These are phyloP conservation scores for Eudorcas thomsonii DNA, from an alignment of 2,113 vertebrate species.

Conservation along the genomic window DNA sequence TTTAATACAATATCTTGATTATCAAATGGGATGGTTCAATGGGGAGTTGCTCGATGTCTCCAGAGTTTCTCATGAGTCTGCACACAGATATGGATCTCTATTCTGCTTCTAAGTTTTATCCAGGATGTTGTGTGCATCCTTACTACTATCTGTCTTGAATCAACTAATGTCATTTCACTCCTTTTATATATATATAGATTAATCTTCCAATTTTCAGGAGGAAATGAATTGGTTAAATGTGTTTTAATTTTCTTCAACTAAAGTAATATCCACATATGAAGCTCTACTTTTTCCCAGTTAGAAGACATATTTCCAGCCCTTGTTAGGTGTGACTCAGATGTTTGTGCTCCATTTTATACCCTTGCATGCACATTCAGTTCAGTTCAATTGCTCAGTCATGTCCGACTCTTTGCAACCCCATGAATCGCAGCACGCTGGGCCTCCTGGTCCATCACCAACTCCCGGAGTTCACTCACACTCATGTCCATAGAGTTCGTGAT, in stretches of 20 bases:
- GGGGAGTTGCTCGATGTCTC: not conserved
- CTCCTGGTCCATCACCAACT: too few species aligned
- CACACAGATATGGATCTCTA: not conserved
- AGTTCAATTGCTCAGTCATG: too few species aligned
- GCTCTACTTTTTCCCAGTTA: not conserved
- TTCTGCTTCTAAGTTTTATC: not conserved
- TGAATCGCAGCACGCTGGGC: too few species aligned
- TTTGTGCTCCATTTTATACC: not conserved
- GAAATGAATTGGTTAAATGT: not conserved
- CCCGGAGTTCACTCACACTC: too few species aligned
- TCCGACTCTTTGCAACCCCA: too few species aligned
- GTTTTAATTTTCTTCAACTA: not conserved
- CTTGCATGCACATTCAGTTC: not conserved
- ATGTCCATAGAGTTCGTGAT: too few species aligned
- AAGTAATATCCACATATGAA: not conserved
- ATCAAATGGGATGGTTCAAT: not conserved
- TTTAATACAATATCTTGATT: not conserved
- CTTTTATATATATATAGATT: not conserved
- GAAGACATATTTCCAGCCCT: not conserved
- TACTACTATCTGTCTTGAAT: not conserved
- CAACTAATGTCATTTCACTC: not conserved
- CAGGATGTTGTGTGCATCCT: too few species aligned
- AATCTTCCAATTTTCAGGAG: not conserved
- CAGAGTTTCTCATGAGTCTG: not conserved
- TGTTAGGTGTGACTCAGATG: not conserved